Evolutionary conservation across 2,797 vertebrate species (phyloP).

Genomic region (Notolepis coatsorum): DNA sequence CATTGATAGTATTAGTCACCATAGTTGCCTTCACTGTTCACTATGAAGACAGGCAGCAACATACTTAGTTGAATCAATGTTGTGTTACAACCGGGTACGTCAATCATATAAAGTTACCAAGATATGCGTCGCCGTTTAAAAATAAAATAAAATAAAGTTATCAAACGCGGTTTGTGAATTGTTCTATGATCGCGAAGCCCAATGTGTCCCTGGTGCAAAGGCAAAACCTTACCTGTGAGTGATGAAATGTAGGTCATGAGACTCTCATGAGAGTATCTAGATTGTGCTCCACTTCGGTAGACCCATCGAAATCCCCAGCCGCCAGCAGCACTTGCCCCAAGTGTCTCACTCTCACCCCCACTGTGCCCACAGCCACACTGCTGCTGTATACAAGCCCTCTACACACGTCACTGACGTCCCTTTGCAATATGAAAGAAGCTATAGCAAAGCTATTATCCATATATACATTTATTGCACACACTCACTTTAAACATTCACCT

Average conservation of each 20-base stretch:
- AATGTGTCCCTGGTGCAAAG: no score
- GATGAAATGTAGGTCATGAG: conserved; percentile 15
- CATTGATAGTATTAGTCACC: no score
- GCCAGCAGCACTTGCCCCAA: not conserved
- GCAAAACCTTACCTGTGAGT: conserved; percentile 70
- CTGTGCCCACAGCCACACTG: not conserved
- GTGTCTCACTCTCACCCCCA: no score
- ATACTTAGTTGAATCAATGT: no score
- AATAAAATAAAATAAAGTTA: not conserved
- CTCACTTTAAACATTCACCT: no score
- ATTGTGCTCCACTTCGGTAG: conserved; percentile 15
- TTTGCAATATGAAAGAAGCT: conserved; percentile 8
- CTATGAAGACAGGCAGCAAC: no score
- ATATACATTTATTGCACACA: no score
- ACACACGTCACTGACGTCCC: conserved; percentile 36
- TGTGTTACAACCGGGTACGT: no score
- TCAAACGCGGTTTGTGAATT: not conserved
- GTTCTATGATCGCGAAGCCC: not conserved
- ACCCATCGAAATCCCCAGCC: conserved; percentile 7
- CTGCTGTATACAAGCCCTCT: not conserved
- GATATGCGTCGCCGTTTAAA: no score
- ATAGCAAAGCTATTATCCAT: no score
- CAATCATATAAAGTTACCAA: no score
- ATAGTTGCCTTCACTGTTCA: no score
- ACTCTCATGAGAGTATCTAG: conserved; percentile 16